Evolutionary conservation across 2,797 vertebrate species (phyloP).

Genomic region (Erpetoichthys calabaricus): DNA sequence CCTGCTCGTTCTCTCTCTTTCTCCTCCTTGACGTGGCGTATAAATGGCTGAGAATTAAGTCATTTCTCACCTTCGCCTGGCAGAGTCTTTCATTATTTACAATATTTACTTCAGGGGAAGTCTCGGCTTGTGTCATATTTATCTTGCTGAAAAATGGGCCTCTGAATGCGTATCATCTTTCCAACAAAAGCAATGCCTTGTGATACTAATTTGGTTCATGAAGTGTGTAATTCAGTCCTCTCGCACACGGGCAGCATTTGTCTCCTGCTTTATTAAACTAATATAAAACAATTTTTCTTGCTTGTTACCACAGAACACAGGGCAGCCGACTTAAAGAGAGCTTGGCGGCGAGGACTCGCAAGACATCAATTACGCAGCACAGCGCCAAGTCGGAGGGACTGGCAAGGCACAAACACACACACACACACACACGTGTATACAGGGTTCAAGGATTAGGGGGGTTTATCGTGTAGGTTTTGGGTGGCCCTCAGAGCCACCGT

Average conservation of each 20-base stretch:
- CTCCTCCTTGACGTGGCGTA: conserved; percentile 20
- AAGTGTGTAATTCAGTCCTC: conserved; percentile 78
- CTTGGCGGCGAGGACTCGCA: conserved; percentile 1
- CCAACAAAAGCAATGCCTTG: conserved; percentile 67
- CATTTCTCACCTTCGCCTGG: conserved; percentile 57
- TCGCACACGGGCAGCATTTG: conserved; percentile 64
- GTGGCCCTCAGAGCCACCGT: no score
- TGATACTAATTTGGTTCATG: conserved; percentile 79
- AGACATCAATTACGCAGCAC: conserved; percentile 4
- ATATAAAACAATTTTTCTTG: conserved; percentile 64
- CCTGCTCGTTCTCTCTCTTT: background rate
- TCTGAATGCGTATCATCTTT: conserved; percentile 62
- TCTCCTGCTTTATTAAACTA: conserved; percentile 78
- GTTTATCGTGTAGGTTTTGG: no score
- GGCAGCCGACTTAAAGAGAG: conserved; percentile 5
- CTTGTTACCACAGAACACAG: conserved; percentile 50
- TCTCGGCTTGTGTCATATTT: conserved; percentile 56
- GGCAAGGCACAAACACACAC: no score
- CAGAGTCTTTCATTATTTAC: conserved; percentile 70
- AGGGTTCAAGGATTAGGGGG: no score
- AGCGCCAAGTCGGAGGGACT: conserved; percentile 5
- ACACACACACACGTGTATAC: no score
- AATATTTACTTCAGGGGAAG: conserved; percentile 66
- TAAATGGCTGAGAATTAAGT: conserved; percentile 63
- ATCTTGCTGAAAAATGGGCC: conserved; percentile 67